Conservation (phyloP, 2,113 vertebrate genomes). For the Leptobrachium ailaonicum region DNA sequence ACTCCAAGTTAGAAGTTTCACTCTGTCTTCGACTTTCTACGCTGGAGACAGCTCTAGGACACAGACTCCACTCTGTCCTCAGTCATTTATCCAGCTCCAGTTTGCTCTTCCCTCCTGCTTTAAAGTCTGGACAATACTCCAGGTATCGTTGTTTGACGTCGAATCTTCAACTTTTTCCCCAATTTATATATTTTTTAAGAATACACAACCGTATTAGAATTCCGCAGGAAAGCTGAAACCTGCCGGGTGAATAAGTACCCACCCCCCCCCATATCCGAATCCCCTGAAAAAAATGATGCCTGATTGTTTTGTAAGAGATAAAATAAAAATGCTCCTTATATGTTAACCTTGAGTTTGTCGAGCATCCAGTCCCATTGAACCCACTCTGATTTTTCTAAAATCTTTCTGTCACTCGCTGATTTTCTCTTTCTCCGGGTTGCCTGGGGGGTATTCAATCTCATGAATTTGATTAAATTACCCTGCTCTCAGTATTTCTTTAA, state of each 20-base stretch:
- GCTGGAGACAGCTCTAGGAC: too few relatives aligned
- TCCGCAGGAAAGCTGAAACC: slow-evolving; percentile 19
- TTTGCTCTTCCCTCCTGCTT: too few relatives aligned
- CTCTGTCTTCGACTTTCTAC: too few relatives aligned
- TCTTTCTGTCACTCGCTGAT: slow-evolving; percentile 55
- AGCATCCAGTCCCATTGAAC: slow-evolving; percentile 4
- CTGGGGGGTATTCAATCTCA: slow-evolving; percentile 65
- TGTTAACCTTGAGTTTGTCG: slow-evolving; percentile 42
- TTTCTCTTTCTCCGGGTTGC: slow-evolving; percentile 54
- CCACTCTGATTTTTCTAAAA: slow-evolving; percentile 6
- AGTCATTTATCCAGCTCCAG: too few relatives aligned
- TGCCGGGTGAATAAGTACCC: slow-evolving; percentile 29
- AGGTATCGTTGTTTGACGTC: too few relatives aligned
- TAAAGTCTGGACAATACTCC: too few relatives aligned
- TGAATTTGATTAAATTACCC: slow-evolving; percentile 68
- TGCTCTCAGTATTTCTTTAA: slow-evolving; percentile 63
- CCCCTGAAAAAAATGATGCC: slow-evolving; percentile 37
- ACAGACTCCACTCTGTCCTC: too few relatives aligned
- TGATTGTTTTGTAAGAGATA: slow-evolving; percentile 24
- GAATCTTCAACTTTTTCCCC: too few relatives aligned
- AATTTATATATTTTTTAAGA: too few relatives aligned
- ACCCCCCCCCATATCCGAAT: not conserved
- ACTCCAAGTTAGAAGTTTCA: too few relatives aligned
- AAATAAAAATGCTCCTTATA: slow-evolving; percentile 22
- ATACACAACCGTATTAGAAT: not conserved